These are phyloP conservation scores for Drosophila willistoni DNA, from an alignment of 1,140 invertebrate genomes.

Conservation along the genomic window DNA sequence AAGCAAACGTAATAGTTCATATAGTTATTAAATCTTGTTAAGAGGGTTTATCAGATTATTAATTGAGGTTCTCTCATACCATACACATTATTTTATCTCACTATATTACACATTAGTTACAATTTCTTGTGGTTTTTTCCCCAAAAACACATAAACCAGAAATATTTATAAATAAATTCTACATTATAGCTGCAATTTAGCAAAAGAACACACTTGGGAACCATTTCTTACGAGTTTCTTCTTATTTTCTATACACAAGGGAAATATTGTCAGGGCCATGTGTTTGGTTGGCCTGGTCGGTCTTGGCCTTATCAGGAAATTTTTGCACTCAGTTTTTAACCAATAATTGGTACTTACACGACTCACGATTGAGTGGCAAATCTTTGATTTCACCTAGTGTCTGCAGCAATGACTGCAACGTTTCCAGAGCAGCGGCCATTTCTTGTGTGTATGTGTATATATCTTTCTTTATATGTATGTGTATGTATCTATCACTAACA, in stretches of 20 bases:
- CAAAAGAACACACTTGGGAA: constrained; percentile 1
- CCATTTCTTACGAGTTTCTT: background rate
- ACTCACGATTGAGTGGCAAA: constrained; percentile 70
- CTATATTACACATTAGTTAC: constrained; percentile 5
- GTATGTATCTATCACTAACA: constrained; percentile 49
- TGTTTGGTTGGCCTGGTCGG: constrained; percentile 19
- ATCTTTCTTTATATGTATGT: constrained; percentile 19
- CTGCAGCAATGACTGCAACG: constrained; percentile 62
- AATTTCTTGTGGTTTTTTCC: constrained; percentile 25
- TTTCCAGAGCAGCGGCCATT: constrained; percentile 78
- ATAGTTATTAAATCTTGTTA: no score
- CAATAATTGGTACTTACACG: constrained; percentile 70
- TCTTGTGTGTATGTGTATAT: constrained; percentile 36
- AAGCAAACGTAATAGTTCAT: background rate
- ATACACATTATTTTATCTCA: background rate
- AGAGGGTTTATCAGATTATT: no score
- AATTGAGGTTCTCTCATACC: no score
- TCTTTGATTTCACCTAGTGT: constrained; percentile 71
- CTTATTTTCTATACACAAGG: background rate
- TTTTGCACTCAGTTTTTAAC: constrained; percentile 8
- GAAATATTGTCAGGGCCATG: constrained; percentile 32
- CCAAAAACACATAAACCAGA: constrained; percentile 35
- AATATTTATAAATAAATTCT: constrained; percentile 75
- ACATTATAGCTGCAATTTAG: constrained; percentile 55
- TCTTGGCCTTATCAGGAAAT: constrained; percentile 20